Evolutionary conservation across 92 coral and sea anemone genomes (phyloP), one percentile per base, ranked within the genome.

Genomic region (Actinostola sp.): DNA sequence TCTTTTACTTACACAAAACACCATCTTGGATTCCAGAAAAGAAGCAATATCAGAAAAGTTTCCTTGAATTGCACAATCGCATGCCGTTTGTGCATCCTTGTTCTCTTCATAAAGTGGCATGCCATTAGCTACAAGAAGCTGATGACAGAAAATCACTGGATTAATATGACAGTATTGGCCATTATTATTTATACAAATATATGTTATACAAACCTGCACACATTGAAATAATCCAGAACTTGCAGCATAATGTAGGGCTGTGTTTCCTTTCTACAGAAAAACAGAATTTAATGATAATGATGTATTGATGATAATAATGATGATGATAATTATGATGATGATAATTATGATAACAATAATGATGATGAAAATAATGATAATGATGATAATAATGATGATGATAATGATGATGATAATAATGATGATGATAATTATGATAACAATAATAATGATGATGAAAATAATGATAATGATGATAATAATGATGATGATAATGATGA

Each of bases 11-110:
- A 95, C 99, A 61, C 93, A 92, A 77, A 95, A 95, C 48, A 95
- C 99, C 99, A 95, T 95, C 72, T 90, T 91, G 12, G 99, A 84
- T 61, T 95, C 99, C 73, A 95, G 62, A 43, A 91, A 95, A 42
- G 97, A 89, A 10, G 99, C 99, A 80, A 95, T 95, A 14, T 84
- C 75, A 49, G 74, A 70, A 43, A 95, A 95, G 71, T 82, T 72
- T 38, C 83, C 87, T 78, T 83, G 89, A 25, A 95, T 89, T 17
- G 99, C 99, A 60, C 89, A 92, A 76, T 95, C 99, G 78, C 99
- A 91, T 19, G 99, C 99, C 33, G 99, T 95, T 55, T 86, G 90
- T 0, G 89, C 84, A 26, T 83, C 84, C 10, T 83, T 75, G 73
- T 95, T 95, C 71, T 95, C 99, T 62, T 88, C 88, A 71, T 95